Percentiles rank a stretch among this genome's conserved stretches.
These are phyloP conservation scores for Oithona nana DNA, from an alignment of 2,888 invertebrate species.

Conservation along the genomic window DNA sequence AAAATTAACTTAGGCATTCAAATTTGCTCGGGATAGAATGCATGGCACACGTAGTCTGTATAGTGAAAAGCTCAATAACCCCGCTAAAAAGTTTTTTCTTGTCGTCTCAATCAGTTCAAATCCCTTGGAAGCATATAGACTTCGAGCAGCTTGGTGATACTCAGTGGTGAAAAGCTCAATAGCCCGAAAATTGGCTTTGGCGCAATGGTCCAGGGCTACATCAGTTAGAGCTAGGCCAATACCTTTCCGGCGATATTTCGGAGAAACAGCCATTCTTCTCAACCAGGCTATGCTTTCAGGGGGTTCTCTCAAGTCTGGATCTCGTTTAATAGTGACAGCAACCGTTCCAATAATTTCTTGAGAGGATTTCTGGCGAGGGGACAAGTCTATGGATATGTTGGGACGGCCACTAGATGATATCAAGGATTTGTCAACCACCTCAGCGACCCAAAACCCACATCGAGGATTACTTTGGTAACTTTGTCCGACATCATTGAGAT, in stretches of 20 bases:
- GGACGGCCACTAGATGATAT: no score
- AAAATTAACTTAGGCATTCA: neutral
- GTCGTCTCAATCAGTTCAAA: neutral
- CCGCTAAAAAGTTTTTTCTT: neutral
- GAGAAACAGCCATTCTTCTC: slow-evolving; percentile 2
- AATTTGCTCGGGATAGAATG: neutral
- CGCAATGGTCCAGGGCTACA: slow-evolving; percentile 5
- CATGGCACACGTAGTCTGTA: slow-evolving; percentile 1
- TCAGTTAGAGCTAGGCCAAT: neutral
- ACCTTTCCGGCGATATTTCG: neutral
- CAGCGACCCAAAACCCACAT: slow-evolving; percentile 3
- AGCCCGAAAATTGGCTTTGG: neutral
- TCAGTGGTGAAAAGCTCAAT: slow-evolving; percentile 5
- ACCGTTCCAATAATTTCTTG: slow-evolving; percentile 6
- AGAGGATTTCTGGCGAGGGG: neutral
- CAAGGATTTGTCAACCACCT: neutral
- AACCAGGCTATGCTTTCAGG: slow-evolving; percentile 6
- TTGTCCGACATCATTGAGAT: neutral
- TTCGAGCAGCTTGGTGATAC: slow-evolving; percentile 2
- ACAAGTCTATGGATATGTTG: neutral
- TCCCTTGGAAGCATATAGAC: neutral
- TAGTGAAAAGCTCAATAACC: neutral
- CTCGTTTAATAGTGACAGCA: neutral
- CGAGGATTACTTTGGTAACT: neutral
- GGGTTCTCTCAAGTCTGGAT: slow-evolving; percentile 1